Evolutionary conservation across 2,888 invertebrate genomes (phyloP).

Genomic region (Ophioninae sp.): DNA sequence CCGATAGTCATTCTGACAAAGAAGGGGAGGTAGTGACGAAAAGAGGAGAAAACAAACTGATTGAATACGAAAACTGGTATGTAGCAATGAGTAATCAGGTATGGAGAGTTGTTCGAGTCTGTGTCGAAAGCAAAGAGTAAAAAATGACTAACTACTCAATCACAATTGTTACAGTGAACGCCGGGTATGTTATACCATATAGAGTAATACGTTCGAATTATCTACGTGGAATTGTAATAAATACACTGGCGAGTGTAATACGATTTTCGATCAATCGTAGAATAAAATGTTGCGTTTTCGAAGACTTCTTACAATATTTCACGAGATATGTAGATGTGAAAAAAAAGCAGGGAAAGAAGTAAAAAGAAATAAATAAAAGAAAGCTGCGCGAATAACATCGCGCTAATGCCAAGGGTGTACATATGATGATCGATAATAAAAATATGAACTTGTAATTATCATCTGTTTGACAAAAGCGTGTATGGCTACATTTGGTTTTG

Average conservation of each 20-base stretch:
- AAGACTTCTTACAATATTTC: conserved; percentile 65
- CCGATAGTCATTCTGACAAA: conserved; percentile 48
- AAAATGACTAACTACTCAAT: conserved; percentile 20
- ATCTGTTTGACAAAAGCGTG: background rate
- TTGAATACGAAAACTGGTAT: conserved; percentile 35
- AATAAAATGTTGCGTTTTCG: conserved; percentile 57
- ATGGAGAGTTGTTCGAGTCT: conserved; percentile 29
- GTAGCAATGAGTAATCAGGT: conserved; percentile 22
- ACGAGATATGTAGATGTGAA: conserved; percentile 58
- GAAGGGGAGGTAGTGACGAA: background rate
- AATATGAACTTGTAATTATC: conserved; percentile 54
- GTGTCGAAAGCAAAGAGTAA: conserved; percentile 22
- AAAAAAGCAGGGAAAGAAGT: conserved; percentile 21
- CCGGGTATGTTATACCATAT: conserved; percentile 24
- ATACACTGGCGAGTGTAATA: conserved; percentile 20
- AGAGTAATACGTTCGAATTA: conserved; percentile 8
- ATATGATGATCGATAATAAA: conserved; percentile 54
- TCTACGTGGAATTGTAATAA: conserved; percentile 35
- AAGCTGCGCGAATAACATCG: conserved; percentile 43
- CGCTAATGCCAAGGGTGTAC: conserved; percentile 52
- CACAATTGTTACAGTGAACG: conserved; percentile 45
- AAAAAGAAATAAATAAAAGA: background rate
- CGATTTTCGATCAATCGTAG: conserved; percentile 44
- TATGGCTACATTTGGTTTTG: background rate
- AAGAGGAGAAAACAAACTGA: conserved; percentile 7